These are phyloP conservation scores for Corythoichthys intestinalis DNA, from an alignment of 2,113 vertebrate genomes.

Conservation along the genomic window DNA sequence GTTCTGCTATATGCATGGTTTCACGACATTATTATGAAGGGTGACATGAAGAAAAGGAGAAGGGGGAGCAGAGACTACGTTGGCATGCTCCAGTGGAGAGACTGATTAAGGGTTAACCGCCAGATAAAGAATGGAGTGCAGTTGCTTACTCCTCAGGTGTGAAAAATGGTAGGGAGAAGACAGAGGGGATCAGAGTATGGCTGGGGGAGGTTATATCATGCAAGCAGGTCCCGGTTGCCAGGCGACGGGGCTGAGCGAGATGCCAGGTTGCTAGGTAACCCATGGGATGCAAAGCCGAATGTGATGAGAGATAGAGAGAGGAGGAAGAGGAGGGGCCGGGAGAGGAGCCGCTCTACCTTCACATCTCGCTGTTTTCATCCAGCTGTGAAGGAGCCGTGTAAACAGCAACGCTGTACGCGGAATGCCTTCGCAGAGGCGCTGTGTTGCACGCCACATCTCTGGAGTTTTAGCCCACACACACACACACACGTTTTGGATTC, in stretches of 20 bases:
- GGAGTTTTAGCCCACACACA: background rate
- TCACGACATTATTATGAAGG: slow-evolving; percentile 30
- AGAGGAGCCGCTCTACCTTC: slow-evolving; percentile 49
- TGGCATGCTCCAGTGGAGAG: slow-evolving; percentile 43
- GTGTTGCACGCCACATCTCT: background rate
- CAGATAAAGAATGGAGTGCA: slow-evolving; percentile 47
- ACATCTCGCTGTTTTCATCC: slow-evolving; percentile 40
- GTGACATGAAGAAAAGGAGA: slow-evolving; percentile 31
- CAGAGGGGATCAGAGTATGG: slow-evolving; percentile 30
- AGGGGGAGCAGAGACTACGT: slow-evolving; percentile 25
- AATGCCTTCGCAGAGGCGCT: background rate
- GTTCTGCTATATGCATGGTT: slow-evolving; percentile 53
- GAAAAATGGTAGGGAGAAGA: slow-evolving; percentile 64
- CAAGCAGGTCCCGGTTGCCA: slow-evolving; percentile 61
- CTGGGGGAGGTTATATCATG: slow-evolving; percentile 60
- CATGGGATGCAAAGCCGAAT: slow-evolving; percentile 66
- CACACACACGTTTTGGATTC: background rate
- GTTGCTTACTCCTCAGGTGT: slow-evolving; percentile 68
- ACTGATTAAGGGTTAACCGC: slow-evolving; percentile 57
- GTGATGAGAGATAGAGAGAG: slow-evolving; percentile 38
- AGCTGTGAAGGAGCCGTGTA: slow-evolving; percentile 27
- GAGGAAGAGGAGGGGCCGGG: slow-evolving; percentile 31
- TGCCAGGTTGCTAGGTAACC: slow-evolving; percentile 76
- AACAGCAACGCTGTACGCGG: background rate
- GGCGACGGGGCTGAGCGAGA: slow-evolving; percentile 66